Base-by-base conservation (phyloP, 2,113 vertebrate genomes). In the Rallus limicola region DNA sequence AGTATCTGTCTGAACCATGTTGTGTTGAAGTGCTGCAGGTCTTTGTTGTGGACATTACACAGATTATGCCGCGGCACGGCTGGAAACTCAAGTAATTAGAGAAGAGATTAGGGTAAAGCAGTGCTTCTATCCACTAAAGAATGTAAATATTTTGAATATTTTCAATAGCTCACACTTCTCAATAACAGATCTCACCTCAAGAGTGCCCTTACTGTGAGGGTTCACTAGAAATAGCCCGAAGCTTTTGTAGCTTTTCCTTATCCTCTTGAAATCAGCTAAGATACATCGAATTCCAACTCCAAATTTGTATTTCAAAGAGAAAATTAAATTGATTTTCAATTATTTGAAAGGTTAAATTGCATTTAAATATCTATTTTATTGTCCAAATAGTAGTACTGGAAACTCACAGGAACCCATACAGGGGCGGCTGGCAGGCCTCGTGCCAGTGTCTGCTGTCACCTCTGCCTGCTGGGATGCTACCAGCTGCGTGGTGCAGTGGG, bases 71-170 rank as follows among this genome's bases (percentile, higher is more conserved):
- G 8, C 34, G 56, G 65, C 59, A 67, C 6, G 48, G 68, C 91
- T 95, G 69, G n/a, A 71, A 88, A 42, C 48, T 90, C 67, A 74
- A 88, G 84, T 92, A 93, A 96, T 96, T 96, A 95, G 64, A 94
- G 93, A 74, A 82, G 75, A 96, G 88, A 97, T 97, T 94, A 97
- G 71, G 82, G 88, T 90, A 90, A 95, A 92, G 76, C 81, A 76
- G 70, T 84, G 53, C 82, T 97, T 96, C 68, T 69, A 91, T 79
- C 94, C 88, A 94, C 52, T 59, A 55, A 97, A 87, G 95, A 97
- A 92, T 96, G 88, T 95, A 97, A 97, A 98, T 97, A 95, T 97
- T 97, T 95, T 96, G 89, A 95, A 94, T 98, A 85, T 94, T 86
- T 97, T 86, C 74, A 92, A 80, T 70, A 94, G 60, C 88, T 96